These are phyloP conservation scores for Trissoscelio sp. DNA, from an alignment of 2,888 invertebrate genomes.

Conservation along the genomic window DNA sequence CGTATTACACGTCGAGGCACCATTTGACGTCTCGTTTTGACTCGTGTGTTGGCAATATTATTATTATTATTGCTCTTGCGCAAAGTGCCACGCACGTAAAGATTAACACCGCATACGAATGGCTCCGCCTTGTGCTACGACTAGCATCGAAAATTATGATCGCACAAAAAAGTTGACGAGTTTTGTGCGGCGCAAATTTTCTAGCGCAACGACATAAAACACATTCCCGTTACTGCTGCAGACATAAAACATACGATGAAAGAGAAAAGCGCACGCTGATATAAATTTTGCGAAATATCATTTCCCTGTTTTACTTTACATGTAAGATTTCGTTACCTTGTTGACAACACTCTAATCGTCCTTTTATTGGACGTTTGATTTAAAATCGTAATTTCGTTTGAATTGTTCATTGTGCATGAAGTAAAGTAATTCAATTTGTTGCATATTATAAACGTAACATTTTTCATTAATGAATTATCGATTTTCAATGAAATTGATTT, in stretches of 20 bases:
- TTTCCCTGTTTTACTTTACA: slow-evolving; percentile 25
- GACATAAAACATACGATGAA: slow-evolving; percentile 33
- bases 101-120: slow-evolving; percentile 45
- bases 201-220: slow-evolving; percentile 27
- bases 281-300: slow-evolving; percentile 32
- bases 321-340: slow-evolving; percentile 3
- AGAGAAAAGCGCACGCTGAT: slow-evolving; percentile 1
- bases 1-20: slow-evolving; percentile 38
- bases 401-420: no score
- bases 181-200: slow-evolving; percentile 31
- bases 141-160: slow-evolving; percentile 56
- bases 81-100: slow-evolving; percentile 49
- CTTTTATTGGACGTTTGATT: neutral
- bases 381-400: no score
- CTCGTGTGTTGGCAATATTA: slow-evolving; percentile 23
- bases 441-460: neutral
- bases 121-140: slow-evolving; percentile 22
- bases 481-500: neutral
- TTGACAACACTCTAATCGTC: neutral
- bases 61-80: slow-evolving; percentile 41
- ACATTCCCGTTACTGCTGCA: slow-evolving; percentile 25
- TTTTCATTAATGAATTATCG: neutral
- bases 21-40: slow-evolving; percentile 48
- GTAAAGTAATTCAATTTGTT: no score
- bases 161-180: slow-evolving; percentile 56